A percentile compares a stretch with the other conserved stretches of the same genome.
Conservation (phyloP, 1,140 invertebrate genomes). For the Cyclargus thomasi region DNA sequence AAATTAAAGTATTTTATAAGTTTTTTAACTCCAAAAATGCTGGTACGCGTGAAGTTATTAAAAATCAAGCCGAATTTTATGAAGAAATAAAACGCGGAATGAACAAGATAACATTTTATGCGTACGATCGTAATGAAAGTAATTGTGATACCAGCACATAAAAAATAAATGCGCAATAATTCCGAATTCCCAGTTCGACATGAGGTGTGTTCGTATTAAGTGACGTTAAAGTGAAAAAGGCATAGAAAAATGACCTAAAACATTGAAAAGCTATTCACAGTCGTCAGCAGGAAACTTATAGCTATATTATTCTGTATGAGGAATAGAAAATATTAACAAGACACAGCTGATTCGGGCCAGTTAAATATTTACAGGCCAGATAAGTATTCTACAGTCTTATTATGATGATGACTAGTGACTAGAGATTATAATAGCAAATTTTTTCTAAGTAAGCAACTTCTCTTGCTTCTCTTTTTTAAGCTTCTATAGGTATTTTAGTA, state of each 20-base stretch:
- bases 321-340: too few relatives aligned
- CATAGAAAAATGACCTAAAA: neutral
- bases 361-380: too few relatives aligned
- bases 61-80: neutral
- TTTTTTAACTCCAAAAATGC: too few relatives aligned
- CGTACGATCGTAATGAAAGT: neutral
- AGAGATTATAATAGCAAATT: too few relatives aligned
- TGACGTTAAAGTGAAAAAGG: neutral
- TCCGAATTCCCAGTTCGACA: neutral
- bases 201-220: neutral
- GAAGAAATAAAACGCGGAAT: neutral
- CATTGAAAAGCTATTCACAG: slow-evolving; percentile 16
- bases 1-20: too few relatives aligned
- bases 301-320: too few relatives aligned
- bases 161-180: slow-evolving; percentile 1
- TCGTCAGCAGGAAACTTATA: slow-evolving; percentile 26
- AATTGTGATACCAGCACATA: slow-evolving; percentile 1
- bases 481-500: too few relatives aligned
- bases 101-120: slow-evolving; percentile 3
- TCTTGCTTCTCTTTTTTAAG: too few relatives aligned
- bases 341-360: too few relatives aligned
- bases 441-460: too few relatives aligned
- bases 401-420: too few relatives aligned
- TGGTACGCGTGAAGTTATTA: neutral
- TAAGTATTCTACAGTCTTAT: too few relatives aligned